Conservation (phyloP, 2,797 vertebrate genomes). For the Pseudomugil gertrudae region DNA sequence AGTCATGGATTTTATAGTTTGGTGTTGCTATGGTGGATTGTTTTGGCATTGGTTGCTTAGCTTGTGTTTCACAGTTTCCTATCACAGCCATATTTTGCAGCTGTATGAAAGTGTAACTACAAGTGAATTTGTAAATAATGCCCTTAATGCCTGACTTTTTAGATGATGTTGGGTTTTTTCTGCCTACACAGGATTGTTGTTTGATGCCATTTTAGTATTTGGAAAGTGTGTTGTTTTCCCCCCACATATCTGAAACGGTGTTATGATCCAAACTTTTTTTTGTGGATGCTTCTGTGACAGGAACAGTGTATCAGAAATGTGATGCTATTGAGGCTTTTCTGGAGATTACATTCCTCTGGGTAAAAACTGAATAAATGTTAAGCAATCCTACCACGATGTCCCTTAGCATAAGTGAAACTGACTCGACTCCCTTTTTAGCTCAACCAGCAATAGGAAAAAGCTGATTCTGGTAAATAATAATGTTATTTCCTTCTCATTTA, state of each 20-base stretch:
- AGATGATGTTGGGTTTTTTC: neutral
- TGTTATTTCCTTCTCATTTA: constrained; percentile 5
- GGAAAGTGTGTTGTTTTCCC: constrained; percentile 6
- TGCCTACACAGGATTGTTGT: neutral
- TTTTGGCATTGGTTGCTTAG: constrained; percentile 25
- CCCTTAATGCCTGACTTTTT: constrained; percentile 1
- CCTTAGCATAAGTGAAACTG: constrained; percentile 14
- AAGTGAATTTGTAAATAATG: constrained; percentile 11
- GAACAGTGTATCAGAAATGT: constrained; percentile 18
- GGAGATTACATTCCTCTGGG: neutral
- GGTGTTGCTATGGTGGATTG: constrained; percentile 22
- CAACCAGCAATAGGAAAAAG: neutral
- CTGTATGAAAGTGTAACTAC: constrained; percentile 21
- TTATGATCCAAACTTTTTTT: constrained; percentile 2
- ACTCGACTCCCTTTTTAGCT: neutral
- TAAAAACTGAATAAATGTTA: constrained; percentile 5
- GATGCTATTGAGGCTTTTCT: constrained; percentile 5
- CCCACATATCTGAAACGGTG: neutral
- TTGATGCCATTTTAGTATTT: constrained; percentile 1
- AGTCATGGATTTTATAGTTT: neutral
- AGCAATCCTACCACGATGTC: constrained; percentile 3
- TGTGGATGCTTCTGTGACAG: constrained; percentile 14
- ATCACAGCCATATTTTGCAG: constrained; percentile 22
- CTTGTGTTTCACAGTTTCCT: constrained; percentile 38
- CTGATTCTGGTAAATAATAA: neutral